phyloP scores from a whole-genome alignment of 2,888 invertebrate genomes.

The Calliscelio sp. region DNA sequence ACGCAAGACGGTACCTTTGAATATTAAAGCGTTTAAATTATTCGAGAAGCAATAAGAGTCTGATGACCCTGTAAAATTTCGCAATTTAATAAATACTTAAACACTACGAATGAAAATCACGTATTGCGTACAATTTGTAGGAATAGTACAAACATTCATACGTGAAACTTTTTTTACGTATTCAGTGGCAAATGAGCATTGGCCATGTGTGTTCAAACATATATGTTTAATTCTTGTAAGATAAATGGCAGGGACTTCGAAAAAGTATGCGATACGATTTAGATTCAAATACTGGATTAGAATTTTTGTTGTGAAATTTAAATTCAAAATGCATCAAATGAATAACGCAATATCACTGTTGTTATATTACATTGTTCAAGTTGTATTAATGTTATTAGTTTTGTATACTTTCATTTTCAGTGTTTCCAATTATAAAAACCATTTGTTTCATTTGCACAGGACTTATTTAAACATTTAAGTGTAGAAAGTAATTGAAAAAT shows the following conservation, averaged over 20 bases:
- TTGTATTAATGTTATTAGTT: too few species aligned
- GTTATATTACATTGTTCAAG: too few species aligned
- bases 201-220: conserved; percentile 22
- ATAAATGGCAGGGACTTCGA: conserved; percentile 30
- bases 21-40: conserved; percentile 57
- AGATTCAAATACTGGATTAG: conserved; percentile 17
- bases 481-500: conserved; percentile 15
- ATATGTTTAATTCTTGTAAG: conserved; percentile 58
- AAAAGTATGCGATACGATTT: conserved; percentile 33
- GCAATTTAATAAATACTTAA: conserved; percentile 53
- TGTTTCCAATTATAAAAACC: too few species aligned
- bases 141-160: conserved; percentile 29
- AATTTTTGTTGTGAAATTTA: conserved; percentile 7
- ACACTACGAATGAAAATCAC: conserved; percentile 54
- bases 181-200: conserved; percentile 34
- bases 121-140: conserved; percentile 51
- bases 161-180: conserved; percentile 36
- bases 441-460: background rate
- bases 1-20: conserved; percentile 19
- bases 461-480: conserved; percentile 29
- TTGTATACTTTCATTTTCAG: too few species aligned
- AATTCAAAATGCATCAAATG: background rate
- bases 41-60: conserved; percentile 42
- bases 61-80: conserved; percentile 50
- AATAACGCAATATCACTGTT: too few species aligned